Evolutionary conservation across 2,113 vertebrate species (phyloP), one percentile per base, ranked within the genome.

Genomic region (Herpetotheres cachinnans): DNA sequence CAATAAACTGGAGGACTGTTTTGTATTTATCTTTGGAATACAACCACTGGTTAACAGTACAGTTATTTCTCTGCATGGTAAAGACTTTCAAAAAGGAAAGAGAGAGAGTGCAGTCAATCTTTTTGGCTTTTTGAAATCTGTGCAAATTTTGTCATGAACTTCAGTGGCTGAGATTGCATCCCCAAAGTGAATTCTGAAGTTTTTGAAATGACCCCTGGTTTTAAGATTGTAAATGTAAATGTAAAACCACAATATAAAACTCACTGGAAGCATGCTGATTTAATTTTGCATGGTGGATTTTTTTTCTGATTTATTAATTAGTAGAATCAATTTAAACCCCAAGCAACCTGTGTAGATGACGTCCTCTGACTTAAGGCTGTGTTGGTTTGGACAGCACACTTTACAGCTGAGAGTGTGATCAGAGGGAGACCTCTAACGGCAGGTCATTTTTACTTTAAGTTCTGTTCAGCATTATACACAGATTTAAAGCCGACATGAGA

Each of bases 361-460:
- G 1, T 58, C 22, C 17, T 71, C 63, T 71, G 50, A 30, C 20
- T 61, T 29, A 61, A 29, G 1, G 10, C 38, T 32, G 12, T 30
- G 21, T 32, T 47, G 61, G 12, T 46, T 91, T 54, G 76, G 50
- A 66, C 46, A 70, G 58, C 85, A 55, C 36, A 46, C 88, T 65
- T 20, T 38, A 17, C 30, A 70, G 71, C 54, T 71, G 46, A 25
- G 46, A 14, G 8, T n/a, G 58, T 2, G 5, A 62, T 86, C 74
- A 55, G 42, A 92, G 90, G 58, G 93, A 89, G 92, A 93, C 94
- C 88, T 94, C 90, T 94, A 92, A 90, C 59, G 94, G 85, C 72
- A 55, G 55, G 32, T 70, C 63, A 25, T 77, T 66, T 77, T 46
- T 82, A 13, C 25, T 61, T 61, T 46, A 70, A 11, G 12, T 83